Evolutionary conservation across 1,140 invertebrate genomes (phyloP).

Genomic region (Bombus sibiricus): DNA sequence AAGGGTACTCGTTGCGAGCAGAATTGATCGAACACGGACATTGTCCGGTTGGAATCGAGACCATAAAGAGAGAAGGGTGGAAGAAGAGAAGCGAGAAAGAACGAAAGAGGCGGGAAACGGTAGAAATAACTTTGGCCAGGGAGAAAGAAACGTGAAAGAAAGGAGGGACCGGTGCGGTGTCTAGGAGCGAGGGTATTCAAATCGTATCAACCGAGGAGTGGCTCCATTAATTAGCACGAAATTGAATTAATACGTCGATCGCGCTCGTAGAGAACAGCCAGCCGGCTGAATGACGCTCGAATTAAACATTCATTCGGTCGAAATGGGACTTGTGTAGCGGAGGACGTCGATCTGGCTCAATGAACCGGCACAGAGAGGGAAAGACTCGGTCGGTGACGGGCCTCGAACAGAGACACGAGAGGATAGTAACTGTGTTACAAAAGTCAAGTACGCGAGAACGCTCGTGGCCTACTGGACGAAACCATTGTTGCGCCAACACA

Average conservation of each 20-base stretch:
- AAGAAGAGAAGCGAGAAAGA: not conserved
- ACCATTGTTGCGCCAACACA: conserved; percentile 78
- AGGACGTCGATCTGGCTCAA: conserved; percentile 34
- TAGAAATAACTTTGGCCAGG: not conserved
- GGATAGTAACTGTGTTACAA: conserved; percentile 55
- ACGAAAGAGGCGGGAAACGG: not conserved
- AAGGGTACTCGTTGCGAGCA: too few species aligned
- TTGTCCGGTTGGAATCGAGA: not conserved
- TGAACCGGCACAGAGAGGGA: conserved; percentile 27
- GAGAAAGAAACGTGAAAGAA: not conserved
- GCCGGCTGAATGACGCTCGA: conserved; percentile 52
- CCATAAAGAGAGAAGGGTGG: not conserved
- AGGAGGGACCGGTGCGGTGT: not conserved
- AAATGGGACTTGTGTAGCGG: conserved; percentile 53
- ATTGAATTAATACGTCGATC: conserved; percentile 63
- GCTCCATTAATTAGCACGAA: conserved; percentile 59
- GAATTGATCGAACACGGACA: conserved; percentile 8
- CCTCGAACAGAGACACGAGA: conserved; percentile 18
- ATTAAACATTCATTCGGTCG: conserved; percentile 64
- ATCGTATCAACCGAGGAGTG: conserved; percentile 47
- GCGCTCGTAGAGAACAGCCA: conserved; percentile 4
- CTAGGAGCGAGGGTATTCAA: conserved; percentile 27
- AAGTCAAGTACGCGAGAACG: conserved; percentile 65
- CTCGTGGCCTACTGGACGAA: conserved; percentile 62
- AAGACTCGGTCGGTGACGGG: not conserved